Conservation (phyloP, 2,797 vertebrate genomes). For the Sternarchorhynchus goeldii region DNA sequence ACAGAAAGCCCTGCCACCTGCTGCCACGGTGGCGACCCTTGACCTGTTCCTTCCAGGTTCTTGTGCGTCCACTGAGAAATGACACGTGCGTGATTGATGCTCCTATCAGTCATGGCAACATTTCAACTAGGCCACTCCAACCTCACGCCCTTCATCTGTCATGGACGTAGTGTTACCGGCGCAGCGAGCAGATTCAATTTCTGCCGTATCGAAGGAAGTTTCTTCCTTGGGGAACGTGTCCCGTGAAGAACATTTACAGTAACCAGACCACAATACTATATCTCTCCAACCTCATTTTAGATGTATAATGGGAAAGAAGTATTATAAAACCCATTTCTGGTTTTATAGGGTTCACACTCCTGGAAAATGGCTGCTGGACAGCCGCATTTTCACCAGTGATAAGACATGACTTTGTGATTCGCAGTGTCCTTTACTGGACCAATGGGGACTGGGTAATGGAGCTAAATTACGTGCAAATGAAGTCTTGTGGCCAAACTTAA, state of each 20-base stretch:
- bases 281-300: slow-evolving; percentile 22
- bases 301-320: slow-evolving; percentile 15
- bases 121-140: slow-evolving; percentile 70
- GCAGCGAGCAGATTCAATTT: slow-evolving; percentile 54
- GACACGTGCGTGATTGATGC: slow-evolving; percentile 70
- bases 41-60: slow-evolving; percentile 71
- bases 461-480: not conserved
- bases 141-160: slow-evolving; percentile 67
- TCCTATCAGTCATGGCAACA: slow-evolving; percentile 72
- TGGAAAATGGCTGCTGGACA: slow-evolving; percentile 1
- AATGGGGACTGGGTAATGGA: not conserved
- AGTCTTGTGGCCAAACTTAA: not conserved
- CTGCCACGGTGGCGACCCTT: slow-evolving; percentile 63
- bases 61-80: slow-evolving; percentile 67
- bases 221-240: slow-evolving; percentile 39
- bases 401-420: slow-evolving; percentile 3
- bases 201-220: slow-evolving; percentile 36
- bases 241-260: slow-evolving; percentile 41
- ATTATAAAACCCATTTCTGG: slow-evolving; percentile 31
- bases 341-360: slow-evolving; percentile 6
- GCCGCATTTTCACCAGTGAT: not conserved
- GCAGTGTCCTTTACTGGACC: not conserved
- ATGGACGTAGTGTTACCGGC: slow-evolving; percentile 57
- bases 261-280: slow-evolving; percentile 1
- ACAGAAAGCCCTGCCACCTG: slow-evolving; percentile 40